Conservation (phyloP, 1,140 invertebrate species). For the Pachypsylla venusta region DNA sequence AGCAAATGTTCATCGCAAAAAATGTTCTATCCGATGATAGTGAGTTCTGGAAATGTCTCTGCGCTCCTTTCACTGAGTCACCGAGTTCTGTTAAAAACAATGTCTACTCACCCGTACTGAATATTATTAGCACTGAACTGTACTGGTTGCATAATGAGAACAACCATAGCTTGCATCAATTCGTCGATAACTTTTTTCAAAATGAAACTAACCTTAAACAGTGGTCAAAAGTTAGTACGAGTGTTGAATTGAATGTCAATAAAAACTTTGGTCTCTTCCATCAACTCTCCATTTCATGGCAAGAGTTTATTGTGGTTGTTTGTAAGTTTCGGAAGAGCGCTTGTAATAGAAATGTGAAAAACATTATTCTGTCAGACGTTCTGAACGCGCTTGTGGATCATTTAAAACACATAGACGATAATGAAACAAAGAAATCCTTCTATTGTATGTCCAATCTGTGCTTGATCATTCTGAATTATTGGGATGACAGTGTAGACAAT, state of each 20-base stretch:
- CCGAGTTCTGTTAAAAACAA: background rate
- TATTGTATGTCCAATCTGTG: background rate
- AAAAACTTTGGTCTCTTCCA: conserved; percentile 4
- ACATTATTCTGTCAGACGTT: background rate
- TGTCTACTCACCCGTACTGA: conserved; percentile 3
- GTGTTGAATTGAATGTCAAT: background rate
- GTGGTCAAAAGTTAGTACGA: background rate
- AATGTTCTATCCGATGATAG: background rate
- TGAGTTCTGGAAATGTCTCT: background rate
- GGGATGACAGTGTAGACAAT: background rate
- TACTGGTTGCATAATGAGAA: conserved; percentile 1
- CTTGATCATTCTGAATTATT: background rate
- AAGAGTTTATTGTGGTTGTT: conserved; percentile 5
- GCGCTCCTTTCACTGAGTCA: background rate
- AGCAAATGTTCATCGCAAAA: background rate
- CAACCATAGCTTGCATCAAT: background rate
- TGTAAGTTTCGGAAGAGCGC: conserved; percentile 1
- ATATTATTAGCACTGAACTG: conserved; percentile 7
- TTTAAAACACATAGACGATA: background rate
- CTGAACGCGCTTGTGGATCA: background rate
- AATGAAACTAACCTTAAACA: background rate
- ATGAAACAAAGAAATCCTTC: background rate
- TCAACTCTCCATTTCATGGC: conserved; percentile 3
- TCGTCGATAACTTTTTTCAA: background rate
- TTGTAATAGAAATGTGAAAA: background rate